Conservation (phyloP, 2,888 invertebrate genomes). For the Keiferia lycopersicella region DNA sequence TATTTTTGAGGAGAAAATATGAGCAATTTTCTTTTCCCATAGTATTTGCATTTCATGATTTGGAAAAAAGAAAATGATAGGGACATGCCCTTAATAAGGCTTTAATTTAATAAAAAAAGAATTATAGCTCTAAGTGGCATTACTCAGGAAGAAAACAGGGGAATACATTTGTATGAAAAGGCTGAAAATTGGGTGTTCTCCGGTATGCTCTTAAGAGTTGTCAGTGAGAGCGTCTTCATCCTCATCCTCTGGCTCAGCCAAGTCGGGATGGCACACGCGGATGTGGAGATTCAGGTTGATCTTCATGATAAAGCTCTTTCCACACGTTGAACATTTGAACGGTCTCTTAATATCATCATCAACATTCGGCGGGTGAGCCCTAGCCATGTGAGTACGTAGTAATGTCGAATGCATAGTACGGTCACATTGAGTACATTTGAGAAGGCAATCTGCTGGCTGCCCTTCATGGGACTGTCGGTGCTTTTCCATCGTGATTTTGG, state of each 20-base stretch:
- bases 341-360: slow-evolving; percentile 74
- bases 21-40: too few species aligned
- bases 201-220: too few species aligned
- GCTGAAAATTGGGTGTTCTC: too few species aligned
- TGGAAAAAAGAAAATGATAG: too few species aligned
- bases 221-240: slow-evolving; percentile 77
- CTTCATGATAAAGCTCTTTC: slow-evolving; percentile 74
- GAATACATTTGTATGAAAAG: too few species aligned
- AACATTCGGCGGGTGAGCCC: slow-evolving; percentile 62
- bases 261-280: slow-evolving; percentile 72
- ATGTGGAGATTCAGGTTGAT: slow-evolving; percentile 75
- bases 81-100: too few species aligned
- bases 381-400: slow-evolving; percentile 63
- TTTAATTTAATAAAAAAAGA: too few species aligned
- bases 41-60: too few species aligned
- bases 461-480: slow-evolving; percentile 71
- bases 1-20: too few species aligned
- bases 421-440: slow-evolving; percentile 73
- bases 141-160: too few species aligned
- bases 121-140: too few species aligned
- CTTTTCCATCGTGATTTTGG: slow-evolving; percentile 76
- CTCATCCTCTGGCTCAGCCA: slow-evolving; percentile 72
- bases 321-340: slow-evolving; percentile 72
- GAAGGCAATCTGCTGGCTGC: slow-evolving; percentile 71
- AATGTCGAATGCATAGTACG: slow-evolving; percentile 71